Evolutionary conservation across 1,140 invertebrate genomes (phyloP).

Genomic region (Saccostrea glomerata): DNA sequence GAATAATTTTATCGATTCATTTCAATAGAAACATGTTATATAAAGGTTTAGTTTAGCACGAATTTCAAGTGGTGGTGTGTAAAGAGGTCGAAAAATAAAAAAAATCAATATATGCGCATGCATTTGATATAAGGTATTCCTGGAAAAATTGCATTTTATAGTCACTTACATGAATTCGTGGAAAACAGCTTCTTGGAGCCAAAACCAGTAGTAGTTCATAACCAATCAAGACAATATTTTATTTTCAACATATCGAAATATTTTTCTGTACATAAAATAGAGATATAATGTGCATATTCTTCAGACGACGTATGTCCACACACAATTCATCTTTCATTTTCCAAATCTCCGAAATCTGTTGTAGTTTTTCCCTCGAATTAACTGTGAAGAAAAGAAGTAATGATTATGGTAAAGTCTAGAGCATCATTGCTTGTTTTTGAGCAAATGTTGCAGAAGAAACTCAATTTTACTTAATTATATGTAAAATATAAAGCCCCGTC

Average conservation of each 20-base stretch:
- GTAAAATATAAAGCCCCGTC: too few relatives aligned
- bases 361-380: background rate
- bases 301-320: background rate
- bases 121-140: too few relatives aligned
- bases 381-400: background rate
- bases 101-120: too few relatives aligned
- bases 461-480: background rate
- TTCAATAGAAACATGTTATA: too few relatives aligned
- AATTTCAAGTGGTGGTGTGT: too few relatives aligned
- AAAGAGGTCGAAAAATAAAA: too few relatives aligned
- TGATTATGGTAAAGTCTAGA: background rate
- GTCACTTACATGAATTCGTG: too few relatives aligned
- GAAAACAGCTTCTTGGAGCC: too few relatives aligned
- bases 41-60: too few relatives aligned
- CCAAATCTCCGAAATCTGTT: constrained; percentile 21
- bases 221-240: background rate
- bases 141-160: too few relatives aligned
- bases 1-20: too few relatives aligned
- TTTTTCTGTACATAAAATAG: constrained; percentile 18
- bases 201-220: too few relatives aligned
- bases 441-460: background rate
- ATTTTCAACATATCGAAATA: background rate
- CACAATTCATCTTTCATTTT: background rate
- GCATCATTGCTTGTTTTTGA: background rate
- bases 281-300: background rate